Conservation (phyloP, 2,113 vertebrate genomes). For the Gymnogyps californianus region DNA sequence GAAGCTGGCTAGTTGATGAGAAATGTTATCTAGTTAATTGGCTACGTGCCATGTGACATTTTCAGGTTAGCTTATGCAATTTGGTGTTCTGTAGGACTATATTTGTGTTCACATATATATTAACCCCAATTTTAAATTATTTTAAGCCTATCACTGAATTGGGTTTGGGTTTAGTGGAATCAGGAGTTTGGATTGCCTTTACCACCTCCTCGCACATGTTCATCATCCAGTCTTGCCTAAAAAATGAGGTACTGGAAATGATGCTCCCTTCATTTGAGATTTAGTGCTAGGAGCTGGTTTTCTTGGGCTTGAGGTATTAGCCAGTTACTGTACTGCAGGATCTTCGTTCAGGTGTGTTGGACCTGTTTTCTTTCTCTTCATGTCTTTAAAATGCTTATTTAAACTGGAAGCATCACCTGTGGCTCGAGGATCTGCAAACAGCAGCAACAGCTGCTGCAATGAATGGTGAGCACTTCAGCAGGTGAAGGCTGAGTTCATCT, state of each 20-base stretch:
- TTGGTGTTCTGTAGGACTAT: not conserved
- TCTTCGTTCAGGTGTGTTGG: not conserved
- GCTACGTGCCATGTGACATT: not conserved
- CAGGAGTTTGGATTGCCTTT: slow-evolving; percentile 4
- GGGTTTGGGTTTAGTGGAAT: slow-evolving; percentile 1
- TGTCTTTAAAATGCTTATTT: not conserved
- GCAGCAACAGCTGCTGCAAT: not conserved
- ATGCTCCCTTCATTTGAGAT: not conserved
- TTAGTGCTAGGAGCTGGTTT: not conserved
- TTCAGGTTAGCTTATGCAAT: not conserved
- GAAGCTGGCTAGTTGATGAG: not conserved
- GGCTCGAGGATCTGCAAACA: not conserved
- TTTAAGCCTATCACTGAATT: not conserved
- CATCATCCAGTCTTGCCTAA: not conserved
- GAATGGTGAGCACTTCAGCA: not conserved
- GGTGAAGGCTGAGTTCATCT: not conserved
- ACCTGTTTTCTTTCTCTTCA: not conserved
- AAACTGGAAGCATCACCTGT: not conserved
- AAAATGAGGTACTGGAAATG: not conserved
- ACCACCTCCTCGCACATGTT: not conserved
- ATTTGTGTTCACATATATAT: not conserved
- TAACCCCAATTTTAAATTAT: not conserved
- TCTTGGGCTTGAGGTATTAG: not conserved
- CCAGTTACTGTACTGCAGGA: not conserved
- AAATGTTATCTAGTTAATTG: not conserved